These are phyloP conservation scores for Cervus canadensis DNA, from an alignment of 2,113 vertebrate genomes.

Conservation along the genomic window DNA sequence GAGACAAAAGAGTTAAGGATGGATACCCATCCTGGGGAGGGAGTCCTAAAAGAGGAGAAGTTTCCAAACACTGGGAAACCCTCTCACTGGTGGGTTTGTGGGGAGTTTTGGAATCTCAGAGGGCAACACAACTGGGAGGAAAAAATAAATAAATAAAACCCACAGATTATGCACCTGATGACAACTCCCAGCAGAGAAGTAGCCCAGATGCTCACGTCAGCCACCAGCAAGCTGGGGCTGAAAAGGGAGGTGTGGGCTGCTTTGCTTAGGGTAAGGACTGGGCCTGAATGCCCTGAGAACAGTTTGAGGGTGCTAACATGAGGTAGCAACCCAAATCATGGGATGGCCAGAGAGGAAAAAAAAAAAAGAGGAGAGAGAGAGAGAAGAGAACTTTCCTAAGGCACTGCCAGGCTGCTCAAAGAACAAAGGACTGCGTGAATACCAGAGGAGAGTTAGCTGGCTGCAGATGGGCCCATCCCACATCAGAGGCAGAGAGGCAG, in stretches of 20 bases:
- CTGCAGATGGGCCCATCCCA: rapidly evolving
- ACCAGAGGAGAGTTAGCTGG: neutral
- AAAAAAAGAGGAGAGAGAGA: neutral
- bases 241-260: neutral
- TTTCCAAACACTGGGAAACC: neutral
- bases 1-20: neutral
- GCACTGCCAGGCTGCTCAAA: neutral
- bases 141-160: neutral
- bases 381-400: neutral
- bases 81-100: rapidly evolving
- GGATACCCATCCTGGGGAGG: neutral
- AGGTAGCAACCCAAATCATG: neutral
- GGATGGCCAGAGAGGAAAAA: neutral
- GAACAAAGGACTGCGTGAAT: neutral
- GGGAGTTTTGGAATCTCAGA: neutral
- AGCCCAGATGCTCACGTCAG: rapidly evolving
- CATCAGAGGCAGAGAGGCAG: rapidly evolving
- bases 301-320: neutral
- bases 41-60: neutral
- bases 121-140: neutral
- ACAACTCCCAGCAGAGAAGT: neutral
- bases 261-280: neutral
- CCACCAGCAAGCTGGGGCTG: neutral
- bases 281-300: neutral
- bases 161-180: neutral